Percentiles rank a stretch among this genome's conserved stretches.
Evolutionary conservation across 2,113 vertebrate species (phyloP).

Genomic region (Ariopsis seemanni): DNA sequence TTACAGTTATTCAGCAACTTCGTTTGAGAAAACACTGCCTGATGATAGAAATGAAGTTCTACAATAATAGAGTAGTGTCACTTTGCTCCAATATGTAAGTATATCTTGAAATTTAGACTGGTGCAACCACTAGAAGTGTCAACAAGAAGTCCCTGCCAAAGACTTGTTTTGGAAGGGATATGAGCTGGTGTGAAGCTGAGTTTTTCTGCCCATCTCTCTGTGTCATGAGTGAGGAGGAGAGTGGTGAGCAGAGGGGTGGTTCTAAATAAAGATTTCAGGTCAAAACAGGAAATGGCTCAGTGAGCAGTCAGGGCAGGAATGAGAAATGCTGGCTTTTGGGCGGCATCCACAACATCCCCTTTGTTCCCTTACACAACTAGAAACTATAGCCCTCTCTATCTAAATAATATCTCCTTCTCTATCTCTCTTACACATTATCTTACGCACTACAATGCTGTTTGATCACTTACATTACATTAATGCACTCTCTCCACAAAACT

Average conservation of each 20-base stretch:
- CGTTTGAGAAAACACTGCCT: constrained; percentile 3
- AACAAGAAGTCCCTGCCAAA: constrained; percentile 31
- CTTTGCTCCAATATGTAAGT: neutral
- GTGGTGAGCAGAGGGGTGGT: constrained; percentile 84
- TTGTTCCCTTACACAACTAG: constrained; percentile 49
- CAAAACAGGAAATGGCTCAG: constrained; percentile 99
- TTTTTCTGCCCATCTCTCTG: constrained; percentile 45
- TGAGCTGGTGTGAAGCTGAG: constrained; percentile 33
- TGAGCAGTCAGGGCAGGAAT: constrained; percentile 91
- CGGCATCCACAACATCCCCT: constrained; percentile 83
- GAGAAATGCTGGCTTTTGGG: constrained; percentile 82
- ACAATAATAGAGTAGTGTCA: neutral
- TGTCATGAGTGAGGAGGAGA: constrained; percentile 66
- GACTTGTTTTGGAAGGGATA: constrained; percentile 34
- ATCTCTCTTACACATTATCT: constrained; percentile 5
- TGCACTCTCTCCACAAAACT: constrained; percentile 22
- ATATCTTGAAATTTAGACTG: constrained; percentile 1
- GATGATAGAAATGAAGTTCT: constrained; percentile 14
- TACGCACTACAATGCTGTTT: constrained; percentile 19
- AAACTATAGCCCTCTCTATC: constrained; percentile 40
- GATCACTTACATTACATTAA: constrained; percentile 38
- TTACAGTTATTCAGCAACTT: constrained; percentile 10
- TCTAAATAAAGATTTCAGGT: constrained; percentile 99
- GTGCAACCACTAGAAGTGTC: constrained; percentile 10
- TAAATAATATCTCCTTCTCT: constrained; percentile 39